Evolutionary conservation across 2,113 vertebrate genomes (phyloP).

Genomic region (Aleadryas rufinucha): DNA sequence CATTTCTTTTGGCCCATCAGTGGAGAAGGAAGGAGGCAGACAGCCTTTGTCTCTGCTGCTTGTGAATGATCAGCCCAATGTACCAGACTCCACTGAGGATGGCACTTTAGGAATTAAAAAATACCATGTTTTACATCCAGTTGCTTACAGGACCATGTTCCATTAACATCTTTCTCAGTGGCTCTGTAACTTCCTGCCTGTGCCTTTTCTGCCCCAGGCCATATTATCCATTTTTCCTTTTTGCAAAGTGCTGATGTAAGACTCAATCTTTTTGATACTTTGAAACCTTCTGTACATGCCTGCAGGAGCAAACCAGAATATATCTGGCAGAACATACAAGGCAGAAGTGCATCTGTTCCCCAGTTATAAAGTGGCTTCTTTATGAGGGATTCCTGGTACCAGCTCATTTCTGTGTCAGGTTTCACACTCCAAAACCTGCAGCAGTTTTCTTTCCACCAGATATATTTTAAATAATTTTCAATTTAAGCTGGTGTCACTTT

Average conservation of each 20-base stretch:
- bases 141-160: background rate
- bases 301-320: background rate
- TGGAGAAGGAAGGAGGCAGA: background rate
- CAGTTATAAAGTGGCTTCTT: background rate
- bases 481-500: background rate
- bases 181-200: background rate
- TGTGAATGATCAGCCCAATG: background rate
- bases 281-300: background rate
- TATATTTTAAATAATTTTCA: background rate
- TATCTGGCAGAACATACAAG: background rate
- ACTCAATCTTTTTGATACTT: background rate
- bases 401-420: background rate
- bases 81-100: background rate
- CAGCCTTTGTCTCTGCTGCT: background rate
- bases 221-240: background rate
- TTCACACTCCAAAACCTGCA: background rate
- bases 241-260: background rate
- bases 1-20: background rate
- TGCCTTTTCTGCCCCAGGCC: background rate
- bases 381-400: background rate
- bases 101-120: background rate
- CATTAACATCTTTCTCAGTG: background rate
- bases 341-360: background rate
- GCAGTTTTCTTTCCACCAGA: background rate
- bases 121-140: background rate